Conservation (phyloP, 2,888 invertebrate genomes). For the Mesorhabditis belari region DNA sequence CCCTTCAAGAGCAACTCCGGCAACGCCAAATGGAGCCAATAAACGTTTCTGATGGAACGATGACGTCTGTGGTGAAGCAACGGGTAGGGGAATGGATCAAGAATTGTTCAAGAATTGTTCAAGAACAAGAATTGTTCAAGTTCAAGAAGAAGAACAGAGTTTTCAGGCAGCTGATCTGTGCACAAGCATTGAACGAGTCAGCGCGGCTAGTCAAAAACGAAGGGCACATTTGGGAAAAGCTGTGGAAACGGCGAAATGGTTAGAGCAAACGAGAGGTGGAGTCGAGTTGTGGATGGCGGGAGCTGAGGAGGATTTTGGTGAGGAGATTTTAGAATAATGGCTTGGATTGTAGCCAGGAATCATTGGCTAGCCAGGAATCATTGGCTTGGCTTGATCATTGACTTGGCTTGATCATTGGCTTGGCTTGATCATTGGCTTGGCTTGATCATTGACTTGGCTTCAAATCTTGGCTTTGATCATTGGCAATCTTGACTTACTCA, state of each 20-base stretch:
- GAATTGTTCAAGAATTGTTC: no score
- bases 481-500: no score
- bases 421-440: no score
- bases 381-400: no score
- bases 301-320: slow-evolving; percentile 22
- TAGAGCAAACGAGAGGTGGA: slow-evolving; percentile 52
- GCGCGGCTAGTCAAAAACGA: slow-evolving; percentile 62
- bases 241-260: slow-evolving; percentile 62
- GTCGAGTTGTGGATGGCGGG: slow-evolving; percentile 80
- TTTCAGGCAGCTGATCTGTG: background rate
- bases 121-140: no score
- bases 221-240: slow-evolving; percentile 81
- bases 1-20: background rate
- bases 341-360: slow-evolving; percentile 65
- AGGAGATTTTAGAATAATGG: background rate
- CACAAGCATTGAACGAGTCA: slow-evolving; percentile 68
- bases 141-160: no score
- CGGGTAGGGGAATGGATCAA: no score
- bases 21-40: slow-evolving; percentile 5
- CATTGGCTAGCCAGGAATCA: no score
- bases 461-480: no score
- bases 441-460: no score
- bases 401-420: no score
- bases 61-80: slow-evolving; percentile 58
- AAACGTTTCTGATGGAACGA: background rate